A percentile compares a stretch with the other conserved stretches of the same genome.
Evolutionary conservation across 2,797 vertebrate species (phyloP).

Genomic region (Cuculus canorus): DNA sequence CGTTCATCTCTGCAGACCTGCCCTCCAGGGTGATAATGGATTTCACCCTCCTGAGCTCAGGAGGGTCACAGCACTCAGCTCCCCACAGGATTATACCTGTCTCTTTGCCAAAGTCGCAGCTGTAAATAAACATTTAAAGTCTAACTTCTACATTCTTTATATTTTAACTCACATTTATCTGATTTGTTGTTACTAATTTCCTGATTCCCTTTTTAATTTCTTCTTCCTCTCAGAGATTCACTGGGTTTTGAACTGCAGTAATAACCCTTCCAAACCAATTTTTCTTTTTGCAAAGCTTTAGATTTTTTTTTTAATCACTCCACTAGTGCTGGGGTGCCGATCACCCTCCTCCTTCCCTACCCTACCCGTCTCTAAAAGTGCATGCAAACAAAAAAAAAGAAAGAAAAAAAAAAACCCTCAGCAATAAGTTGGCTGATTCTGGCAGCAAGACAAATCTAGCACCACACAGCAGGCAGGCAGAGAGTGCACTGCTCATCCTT

Average conservation of each 20-base stretch:
- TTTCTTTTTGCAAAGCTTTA: slow-evolving; percentile 1
- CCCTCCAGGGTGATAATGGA: too few relatives aligned
- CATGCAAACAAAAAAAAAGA: neutral
- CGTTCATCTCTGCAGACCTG: neutral
- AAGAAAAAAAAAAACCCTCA: slow-evolving; percentile 39
- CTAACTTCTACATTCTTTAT: neutral
- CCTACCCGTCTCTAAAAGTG: slow-evolving; percentile 51
- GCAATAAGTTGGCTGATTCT: slow-evolving; percentile 79
- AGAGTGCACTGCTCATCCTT: slow-evolving; percentile 73
- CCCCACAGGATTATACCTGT: neutral
- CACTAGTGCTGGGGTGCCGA: neutral
- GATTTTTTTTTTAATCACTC: neutral
- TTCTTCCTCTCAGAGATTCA: slow-evolving; percentile 8
- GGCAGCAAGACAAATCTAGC: slow-evolving; percentile 81
- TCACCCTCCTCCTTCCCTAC: neutral
- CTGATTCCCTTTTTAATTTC: slow-evolving; percentile 4
- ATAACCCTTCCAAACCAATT: slow-evolving; percentile 19
- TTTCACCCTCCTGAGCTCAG: neutral
- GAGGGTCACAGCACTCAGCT: neutral
- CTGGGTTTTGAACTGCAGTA: slow-evolving; percentile 37
- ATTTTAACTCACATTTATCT: neutral
- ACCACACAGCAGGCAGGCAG: slow-evolving; percentile 76
- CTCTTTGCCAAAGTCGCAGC: neutral
- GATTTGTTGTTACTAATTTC: slow-evolving; percentile 52
- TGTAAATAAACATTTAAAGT: neutral